Conservation (phyloP, 1,140 invertebrate genomes). For the Nixonia krombeini region DNA sequence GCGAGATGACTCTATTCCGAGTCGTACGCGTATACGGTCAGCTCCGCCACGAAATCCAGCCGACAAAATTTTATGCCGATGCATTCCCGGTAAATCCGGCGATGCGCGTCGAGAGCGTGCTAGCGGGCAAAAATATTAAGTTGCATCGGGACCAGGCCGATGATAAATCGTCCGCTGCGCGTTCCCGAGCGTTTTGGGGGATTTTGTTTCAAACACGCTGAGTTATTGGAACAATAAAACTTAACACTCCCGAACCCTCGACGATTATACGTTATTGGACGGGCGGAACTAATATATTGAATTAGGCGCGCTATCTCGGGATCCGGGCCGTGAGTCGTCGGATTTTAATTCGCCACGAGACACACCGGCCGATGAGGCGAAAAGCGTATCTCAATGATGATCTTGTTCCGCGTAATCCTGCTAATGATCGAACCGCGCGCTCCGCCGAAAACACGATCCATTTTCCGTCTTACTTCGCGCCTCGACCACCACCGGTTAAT, state of each 20-base stretch:
- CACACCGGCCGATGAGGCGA: conserved; percentile 22
- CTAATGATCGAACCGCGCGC: conserved; percentile 32
- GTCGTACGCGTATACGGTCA: conserved; percentile 27
- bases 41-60: conserved; percentile 18
- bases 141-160: conserved; percentile 51
- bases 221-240: conserved; percentile 47
- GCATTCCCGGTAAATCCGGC: conserved; percentile 52
- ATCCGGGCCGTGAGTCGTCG: conserved; percentile 34
- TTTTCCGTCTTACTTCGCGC: too few species aligned
- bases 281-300: conserved; percentile 46
- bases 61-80: conserved; percentile 51
- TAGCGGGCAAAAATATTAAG: conserved; percentile 60
- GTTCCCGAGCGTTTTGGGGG: conserved; percentile 17
- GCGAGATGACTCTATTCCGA: conserved; percentile 60
- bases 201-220: conserved; percentile 44
- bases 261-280: conserved; percentile 43
- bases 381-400: conserved; percentile 21
- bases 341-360: conserved; percentile 39
- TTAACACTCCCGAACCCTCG: conserved; percentile 33
- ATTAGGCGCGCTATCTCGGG: conserved; percentile 46
- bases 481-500: not conserved
- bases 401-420: conserved; percentile 26
- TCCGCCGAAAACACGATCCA: too few species aligned
- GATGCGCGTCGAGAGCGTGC: conserved; percentile 48
- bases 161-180: conserved; percentile 45